Percentiles rank a stretch among this genome's conserved stretches.
phyloP scores from a whole-genome alignment of 30 jellyfish, hydroid and myxozoan genomes.

The Morbakka virulenta region DNA sequence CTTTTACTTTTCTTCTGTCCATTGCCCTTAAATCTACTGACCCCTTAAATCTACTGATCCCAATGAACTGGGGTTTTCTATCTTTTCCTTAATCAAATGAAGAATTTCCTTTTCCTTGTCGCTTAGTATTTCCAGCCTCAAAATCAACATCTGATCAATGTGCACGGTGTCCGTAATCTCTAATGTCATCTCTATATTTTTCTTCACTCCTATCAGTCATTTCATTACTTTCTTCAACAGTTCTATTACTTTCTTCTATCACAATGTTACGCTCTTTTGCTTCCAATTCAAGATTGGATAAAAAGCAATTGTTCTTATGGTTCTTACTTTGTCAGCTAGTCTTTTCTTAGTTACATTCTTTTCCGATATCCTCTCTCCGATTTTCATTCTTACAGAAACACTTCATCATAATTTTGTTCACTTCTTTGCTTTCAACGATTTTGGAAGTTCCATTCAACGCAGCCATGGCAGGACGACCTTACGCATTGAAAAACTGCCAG shows the following conservation, averaged over 20 bases:
- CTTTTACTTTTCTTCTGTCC: neutral
- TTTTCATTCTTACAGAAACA: neutral
- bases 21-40: neutral
- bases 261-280: neutral
- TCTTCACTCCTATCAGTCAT: constrained; percentile 12
- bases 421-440: constrained; percentile 3
- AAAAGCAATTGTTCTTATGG: neutral
- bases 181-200: neutral
- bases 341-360: constrained; percentile 6
- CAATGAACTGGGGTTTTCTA: neutral
- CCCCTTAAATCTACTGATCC: neutral
- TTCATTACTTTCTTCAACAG: constrained; percentile 15
- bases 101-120: neutral
- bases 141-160: neutral
- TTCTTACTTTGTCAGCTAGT: neutral
- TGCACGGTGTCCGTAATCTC: constrained; percentile 16
- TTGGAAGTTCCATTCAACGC: constrained; percentile 14
- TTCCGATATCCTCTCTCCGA: constrained; percentile 19
- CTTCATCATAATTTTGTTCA: constrained; percentile 15
- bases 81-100: neutral
- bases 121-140: neutral
- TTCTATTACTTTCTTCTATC: constrained; percentile 12
- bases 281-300: constrained; percentile 6
- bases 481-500: constrained; percentile 43
- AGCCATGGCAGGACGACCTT: constrained; percentile 53